Evolutionary conservation across 1,140 invertebrate species (phyloP).

Genomic region (Cotesia chilonis): DNA sequence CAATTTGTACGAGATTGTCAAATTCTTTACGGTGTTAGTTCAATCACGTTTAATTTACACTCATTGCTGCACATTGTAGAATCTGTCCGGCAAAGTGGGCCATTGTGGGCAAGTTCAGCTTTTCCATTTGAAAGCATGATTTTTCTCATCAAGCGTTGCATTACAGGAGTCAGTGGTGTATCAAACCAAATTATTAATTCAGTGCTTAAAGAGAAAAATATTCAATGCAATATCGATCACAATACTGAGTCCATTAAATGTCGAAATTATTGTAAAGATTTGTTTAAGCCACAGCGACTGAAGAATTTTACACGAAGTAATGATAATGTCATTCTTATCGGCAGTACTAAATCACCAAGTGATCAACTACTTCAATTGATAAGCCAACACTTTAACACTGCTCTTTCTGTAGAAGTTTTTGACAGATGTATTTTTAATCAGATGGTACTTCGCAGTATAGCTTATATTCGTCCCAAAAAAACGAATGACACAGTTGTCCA

Average conservation of each 20-base stretch:
- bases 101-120: conserved; percentile 8
- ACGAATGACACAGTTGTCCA: no score
- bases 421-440: conserved; percentile 11
- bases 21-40: conserved; percentile 32
- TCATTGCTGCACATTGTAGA: conserved; percentile 12
- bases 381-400: background rate
- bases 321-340: background rate
- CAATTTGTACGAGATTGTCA: conserved; percentile 40
- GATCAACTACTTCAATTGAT: background rate
- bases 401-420: background rate
- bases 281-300: conserved; percentile 12
- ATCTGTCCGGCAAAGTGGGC: conserved; percentile 17
- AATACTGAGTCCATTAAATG: conserved; percentile 11
- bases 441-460: background rate
- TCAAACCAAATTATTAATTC: conserved; percentile 9
- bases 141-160: background rate
- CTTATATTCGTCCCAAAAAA: no score
- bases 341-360: background rate
- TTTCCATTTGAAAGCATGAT: conserved; percentile 5
- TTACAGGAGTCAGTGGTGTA: conserved; percentile 9
- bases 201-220: background rate
- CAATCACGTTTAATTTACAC: conserved; percentile 10
- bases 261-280: conserved; percentile 25
- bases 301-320: conserved; percentile 14
- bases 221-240: background rate